Conservation (phyloP, 1,140 invertebrate genomes). For the Xylocopa sonorina region DNA sequence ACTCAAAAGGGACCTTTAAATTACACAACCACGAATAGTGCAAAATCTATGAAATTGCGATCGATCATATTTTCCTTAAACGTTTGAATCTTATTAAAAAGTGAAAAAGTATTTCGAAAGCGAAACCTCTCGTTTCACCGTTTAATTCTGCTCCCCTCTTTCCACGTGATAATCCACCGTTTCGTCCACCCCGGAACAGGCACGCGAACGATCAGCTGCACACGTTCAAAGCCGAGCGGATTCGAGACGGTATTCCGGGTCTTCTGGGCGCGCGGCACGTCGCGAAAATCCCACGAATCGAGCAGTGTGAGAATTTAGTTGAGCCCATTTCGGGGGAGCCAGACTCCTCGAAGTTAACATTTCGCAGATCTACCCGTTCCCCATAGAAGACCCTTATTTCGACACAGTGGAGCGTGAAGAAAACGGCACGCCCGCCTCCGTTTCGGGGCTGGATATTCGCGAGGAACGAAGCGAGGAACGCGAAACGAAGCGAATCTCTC, state of each 20-base stretch:
- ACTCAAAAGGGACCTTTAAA: not conserved
- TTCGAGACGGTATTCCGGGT: not conserved
- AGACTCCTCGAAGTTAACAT: conserved; percentile 26
- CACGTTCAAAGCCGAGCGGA: conserved; percentile 17
- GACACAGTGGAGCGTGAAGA: conserved; percentile 66
- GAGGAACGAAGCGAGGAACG: conserved; percentile 50
- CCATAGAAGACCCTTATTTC: conserved; percentile 65
- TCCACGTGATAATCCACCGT: conserved; percentile 12
- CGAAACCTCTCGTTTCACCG: not conserved
- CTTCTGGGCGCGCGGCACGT: not conserved
- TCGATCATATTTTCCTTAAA: too few relatives aligned
- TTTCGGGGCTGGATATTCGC: conserved; percentile 44
- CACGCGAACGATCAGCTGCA: conserved; percentile 17
- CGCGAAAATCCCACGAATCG: conserved; percentile 30
- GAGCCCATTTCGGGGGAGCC: conserved; percentile 58
- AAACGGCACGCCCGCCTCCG: conserved; percentile 41
- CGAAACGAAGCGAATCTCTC: conserved; percentile 49
- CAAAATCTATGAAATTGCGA: too few relatives aligned
- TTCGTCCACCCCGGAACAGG: not conserved
- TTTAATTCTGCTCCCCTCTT: not conserved
- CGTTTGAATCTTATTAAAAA: too few relatives aligned
- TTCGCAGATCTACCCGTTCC: conserved; percentile 26
- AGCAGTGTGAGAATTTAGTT: conserved; percentile 67
- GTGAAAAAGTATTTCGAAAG: not conserved
- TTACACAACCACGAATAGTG: too few relatives aligned